Conservation (phyloP, 2,888 invertebrate genomes). For the Congeria kusceri region DNA sequence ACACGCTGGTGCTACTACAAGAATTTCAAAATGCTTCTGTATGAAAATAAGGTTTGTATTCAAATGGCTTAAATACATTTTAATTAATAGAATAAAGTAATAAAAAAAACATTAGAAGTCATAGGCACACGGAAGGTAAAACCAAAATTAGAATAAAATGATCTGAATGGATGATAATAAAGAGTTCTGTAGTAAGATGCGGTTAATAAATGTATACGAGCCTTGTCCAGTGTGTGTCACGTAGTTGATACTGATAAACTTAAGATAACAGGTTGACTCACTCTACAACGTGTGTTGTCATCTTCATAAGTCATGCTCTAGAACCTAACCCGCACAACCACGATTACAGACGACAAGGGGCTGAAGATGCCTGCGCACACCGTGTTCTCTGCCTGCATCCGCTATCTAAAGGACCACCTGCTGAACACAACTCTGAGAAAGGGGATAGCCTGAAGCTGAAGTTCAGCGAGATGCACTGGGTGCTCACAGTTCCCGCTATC, state of each 20-base stretch:
- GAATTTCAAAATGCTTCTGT: constrained; percentile 55
- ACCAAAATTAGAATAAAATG: too few species aligned
- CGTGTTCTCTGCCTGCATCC: constrained; percentile 47
- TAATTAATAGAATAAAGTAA: background rate
- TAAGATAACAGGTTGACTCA: too few species aligned
- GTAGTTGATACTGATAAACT: too few species aligned
- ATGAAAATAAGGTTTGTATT: constrained; percentile 39
- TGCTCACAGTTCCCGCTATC: too few species aligned
- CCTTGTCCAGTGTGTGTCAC: too few species aligned
- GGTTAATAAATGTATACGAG: too few species aligned
- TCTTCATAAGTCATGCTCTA: constrained; percentile 1
- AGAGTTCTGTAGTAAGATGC: too few species aligned
- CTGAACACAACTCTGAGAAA: constrained; percentile 14
- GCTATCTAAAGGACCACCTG: constrained; percentile 44
- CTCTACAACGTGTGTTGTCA: too few species aligned
- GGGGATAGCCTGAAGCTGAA: constrained; percentile 4
- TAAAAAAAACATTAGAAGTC: too few species aligned
- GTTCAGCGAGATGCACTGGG: constrained; percentile 45
- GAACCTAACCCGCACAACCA: constrained; percentile 28
- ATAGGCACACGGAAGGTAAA: too few species aligned
- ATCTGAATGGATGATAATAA: too few species aligned
- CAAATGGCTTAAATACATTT: background rate
- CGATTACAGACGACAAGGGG: constrained; percentile 41
- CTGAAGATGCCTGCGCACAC: constrained; percentile 39
- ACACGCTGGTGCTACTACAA: constrained; percentile 48